Conservation (phyloP, 2,797 vertebrate genomes). For the Hydrolagus colliei region DNA sequence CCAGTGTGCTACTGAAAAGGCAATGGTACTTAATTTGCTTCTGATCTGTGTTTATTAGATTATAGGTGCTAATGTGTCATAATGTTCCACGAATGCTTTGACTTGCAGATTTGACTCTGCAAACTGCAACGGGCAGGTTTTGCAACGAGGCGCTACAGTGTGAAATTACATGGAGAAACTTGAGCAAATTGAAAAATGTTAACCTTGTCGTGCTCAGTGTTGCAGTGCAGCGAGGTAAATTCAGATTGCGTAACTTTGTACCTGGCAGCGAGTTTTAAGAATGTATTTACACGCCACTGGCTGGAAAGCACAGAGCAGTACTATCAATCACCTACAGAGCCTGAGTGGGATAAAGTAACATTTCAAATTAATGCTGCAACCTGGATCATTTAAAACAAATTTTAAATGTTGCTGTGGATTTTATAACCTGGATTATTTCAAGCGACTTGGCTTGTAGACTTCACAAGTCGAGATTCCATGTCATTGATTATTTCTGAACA, state of each 20-base stretch:
- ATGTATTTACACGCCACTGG: not conserved
- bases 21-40: not conserved
- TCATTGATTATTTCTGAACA: not conserved
- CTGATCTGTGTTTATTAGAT: not conserved
- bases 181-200: not conserved
- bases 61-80: not conserved
- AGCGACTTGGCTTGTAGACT: not conserved
- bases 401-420: not conserved
- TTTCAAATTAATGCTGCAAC: not conserved
- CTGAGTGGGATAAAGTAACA: not conserved
- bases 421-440: not conserved
- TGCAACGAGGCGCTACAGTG: not conserved
- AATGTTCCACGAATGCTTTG: not conserved
- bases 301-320: too few relatives aligned
- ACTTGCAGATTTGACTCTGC: not conserved
- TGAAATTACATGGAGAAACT: not conserved
- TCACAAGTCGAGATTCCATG: not conserved
- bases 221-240: too few relatives aligned
- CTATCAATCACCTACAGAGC: not conserved
- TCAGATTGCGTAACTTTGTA: not conserved
- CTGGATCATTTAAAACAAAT: too few relatives aligned
- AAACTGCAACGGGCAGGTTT: not conserved
- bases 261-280: not conserved
- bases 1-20: not conserved
- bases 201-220: constrained; percentile 1